Percentiles rank a stretch among this genome's conserved stretches.
phyloP scores from a whole-genome alignment of 2,113 vertebrate genomes.

The Ammodytes dubius region DNA sequence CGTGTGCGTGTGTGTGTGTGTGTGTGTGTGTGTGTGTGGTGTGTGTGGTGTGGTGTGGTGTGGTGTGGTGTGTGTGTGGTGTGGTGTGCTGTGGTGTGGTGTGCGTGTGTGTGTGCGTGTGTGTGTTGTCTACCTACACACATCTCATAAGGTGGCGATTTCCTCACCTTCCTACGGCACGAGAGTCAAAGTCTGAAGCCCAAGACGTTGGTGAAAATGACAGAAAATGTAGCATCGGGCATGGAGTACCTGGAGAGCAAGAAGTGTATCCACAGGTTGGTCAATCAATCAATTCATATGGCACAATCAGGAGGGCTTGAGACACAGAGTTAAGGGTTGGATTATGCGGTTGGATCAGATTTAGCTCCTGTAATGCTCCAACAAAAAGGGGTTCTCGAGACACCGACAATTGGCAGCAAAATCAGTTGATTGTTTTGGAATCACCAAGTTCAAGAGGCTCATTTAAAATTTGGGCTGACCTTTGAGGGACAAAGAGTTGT shows the following conservation, averaged over 20 bases:
- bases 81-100: not conserved
- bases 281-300: slow-evolving; percentile 7
- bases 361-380: no score
- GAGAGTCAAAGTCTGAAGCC: slow-evolving; percentile 85
- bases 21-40: not conserved
- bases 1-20: not conserved
- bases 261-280: slow-evolving; percentile 96
- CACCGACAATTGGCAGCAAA: no score
- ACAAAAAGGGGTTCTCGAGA: no score
- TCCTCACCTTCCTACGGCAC: slow-evolving; percentile 91
- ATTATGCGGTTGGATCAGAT: no score
- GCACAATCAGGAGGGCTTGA: not conserved
- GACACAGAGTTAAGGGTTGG: no score
- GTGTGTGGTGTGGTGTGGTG: slow-evolving; percentile 8
- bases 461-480: no score
- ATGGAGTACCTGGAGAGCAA: slow-evolving; percentile 97
- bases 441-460: no score
- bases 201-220: slow-evolving; percentile 91
- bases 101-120: not conserved
- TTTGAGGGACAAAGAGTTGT: no score
- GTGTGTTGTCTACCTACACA: no score
- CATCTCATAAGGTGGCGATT: slow-evolving; percentile 91
- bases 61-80: slow-evolving; percentile 5
- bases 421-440: no score
- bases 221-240: slow-evolving; percentile 89